Conservation (phyloP, 2,888 invertebrate species). For the Eupithecia subfuscata region DNA sequence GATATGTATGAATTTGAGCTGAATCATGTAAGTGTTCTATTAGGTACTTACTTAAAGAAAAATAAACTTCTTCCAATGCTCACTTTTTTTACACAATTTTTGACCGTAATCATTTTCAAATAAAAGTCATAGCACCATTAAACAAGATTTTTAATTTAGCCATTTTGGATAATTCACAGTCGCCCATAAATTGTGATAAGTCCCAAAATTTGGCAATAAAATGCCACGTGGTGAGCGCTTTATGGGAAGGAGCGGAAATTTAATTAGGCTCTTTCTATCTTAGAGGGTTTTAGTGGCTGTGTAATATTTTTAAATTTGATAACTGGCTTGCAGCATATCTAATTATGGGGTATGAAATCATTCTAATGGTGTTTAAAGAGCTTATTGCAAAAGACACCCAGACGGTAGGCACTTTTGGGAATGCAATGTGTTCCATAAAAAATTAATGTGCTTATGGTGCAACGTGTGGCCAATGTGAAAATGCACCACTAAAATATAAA, state of each 20-base stretch:
- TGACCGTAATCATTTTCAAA: neutral
- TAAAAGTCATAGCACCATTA: neutral
- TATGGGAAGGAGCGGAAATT: constrained; percentile 64
- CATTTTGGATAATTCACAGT: constrained; percentile 57
- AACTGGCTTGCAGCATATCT: constrained; percentile 16
- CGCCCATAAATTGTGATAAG: constrained; percentile 66
- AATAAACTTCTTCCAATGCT: neutral
- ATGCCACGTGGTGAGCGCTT: constrained; percentile 65
- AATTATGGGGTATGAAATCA: constrained; percentile 1
- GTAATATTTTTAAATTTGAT: constrained; percentile 59
- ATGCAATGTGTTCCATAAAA: neutral
- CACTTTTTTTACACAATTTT: neutral
- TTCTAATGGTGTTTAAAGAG: neutral
- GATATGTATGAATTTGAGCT: neutral
- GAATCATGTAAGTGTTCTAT: neutral
- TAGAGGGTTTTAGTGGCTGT: constrained; percentile 41
- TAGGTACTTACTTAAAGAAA: neutral
- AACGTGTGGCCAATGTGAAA: too few species aligned
- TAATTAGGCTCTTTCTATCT: constrained; percentile 63
- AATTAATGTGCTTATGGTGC: too few species aligned
- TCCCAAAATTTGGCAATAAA: constrained; percentile 64
- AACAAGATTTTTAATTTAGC: constrained; percentile 22
- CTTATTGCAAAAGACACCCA: neutral
- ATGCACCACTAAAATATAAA: too few species aligned
- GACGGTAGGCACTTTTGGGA: neutral